These are phyloP conservation scores for Rhynchophorus ferrugineus DNA, from an alignment of 1,140 invertebrate genomes.

Conservation along the genomic window DNA sequence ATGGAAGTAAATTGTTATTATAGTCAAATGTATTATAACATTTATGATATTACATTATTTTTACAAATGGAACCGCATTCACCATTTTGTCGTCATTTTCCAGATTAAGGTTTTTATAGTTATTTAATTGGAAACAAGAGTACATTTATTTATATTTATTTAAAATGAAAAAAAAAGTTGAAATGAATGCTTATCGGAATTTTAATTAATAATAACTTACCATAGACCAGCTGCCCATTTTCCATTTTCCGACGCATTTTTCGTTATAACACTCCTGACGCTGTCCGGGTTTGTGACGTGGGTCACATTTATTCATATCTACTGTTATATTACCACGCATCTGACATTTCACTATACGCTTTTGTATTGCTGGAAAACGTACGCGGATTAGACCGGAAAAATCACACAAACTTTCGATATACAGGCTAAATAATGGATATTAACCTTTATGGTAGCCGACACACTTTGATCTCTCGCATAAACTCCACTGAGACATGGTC, in stretches of 20 bases:
- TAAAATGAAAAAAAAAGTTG: neutral
- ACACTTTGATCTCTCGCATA: constrained; percentile 63
- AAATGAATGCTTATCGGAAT: constrained; percentile 1
- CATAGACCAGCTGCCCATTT: constrained; percentile 79
- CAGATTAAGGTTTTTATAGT: too few species aligned
- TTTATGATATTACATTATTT: too few species aligned
- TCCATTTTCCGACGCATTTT: constrained; percentile 76
- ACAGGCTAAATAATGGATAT: neutral
- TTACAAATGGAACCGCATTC: too few species aligned
- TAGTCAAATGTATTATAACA: too few species aligned
- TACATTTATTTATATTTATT: too few species aligned
- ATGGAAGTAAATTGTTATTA: too few species aligned
- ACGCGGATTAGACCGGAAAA: neutral
- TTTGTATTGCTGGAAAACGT: constrained; percentile 57
- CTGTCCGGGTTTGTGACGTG: constrained; percentile 57
- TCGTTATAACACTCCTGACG: constrained; percentile 70
- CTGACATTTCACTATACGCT: constrained; percentile 63
- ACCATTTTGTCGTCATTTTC: too few species aligned
- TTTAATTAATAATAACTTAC: constrained; percentile 44
- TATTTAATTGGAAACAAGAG: too few species aligned
- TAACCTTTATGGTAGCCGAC: constrained; percentile 66
- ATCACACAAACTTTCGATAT: neutral
- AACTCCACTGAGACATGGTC: constrained; percentile 62
- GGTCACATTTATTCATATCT: constrained; percentile 55
- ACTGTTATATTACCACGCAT: constrained; percentile 55